phyloP scores from a whole-genome alignment of 2,888 invertebrate genomes.

The Athalia cordata region DNA sequence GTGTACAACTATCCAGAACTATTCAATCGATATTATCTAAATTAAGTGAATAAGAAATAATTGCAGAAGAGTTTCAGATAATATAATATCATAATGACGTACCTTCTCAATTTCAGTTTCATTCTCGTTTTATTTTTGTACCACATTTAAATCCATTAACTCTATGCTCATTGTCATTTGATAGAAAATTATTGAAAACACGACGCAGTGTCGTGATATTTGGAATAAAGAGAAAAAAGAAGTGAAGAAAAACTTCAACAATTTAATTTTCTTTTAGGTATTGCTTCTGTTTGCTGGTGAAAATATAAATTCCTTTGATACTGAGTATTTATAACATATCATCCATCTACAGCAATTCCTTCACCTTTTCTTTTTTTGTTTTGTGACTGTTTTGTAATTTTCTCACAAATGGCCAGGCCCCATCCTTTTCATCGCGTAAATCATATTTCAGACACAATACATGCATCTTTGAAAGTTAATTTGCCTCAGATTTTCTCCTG shows the following conservation, averaged over 20 bases:
- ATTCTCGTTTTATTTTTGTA: conserved; percentile 23
- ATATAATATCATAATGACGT: neutral
- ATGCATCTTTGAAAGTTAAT: conserved; percentile 18
- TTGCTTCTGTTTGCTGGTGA: conserved; percentile 63
- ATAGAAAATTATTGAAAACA: conserved; percentile 25
- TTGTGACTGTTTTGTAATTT: conserved; percentile 9
- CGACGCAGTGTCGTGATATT: conserved; percentile 25
- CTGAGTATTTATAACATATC: conserved; percentile 41
- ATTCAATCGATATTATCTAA: neutral
- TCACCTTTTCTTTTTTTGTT: conserved; percentile 7
- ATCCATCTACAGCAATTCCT: conserved; percentile 26
- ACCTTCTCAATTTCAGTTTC: conserved; percentile 19
- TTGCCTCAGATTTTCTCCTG: neutral
- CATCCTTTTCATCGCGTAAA: conserved; percentile 25
- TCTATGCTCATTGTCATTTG: conserved; percentile 40
- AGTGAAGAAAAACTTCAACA: conserved; percentile 1
- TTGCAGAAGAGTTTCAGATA: conserved; percentile 7
- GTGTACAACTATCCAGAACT: no score
- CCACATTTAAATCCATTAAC: conserved; percentile 33
- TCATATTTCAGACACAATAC: neutral
- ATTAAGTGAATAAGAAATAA: neutral
- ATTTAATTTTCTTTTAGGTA: conserved; percentile 56
- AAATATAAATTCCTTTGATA: conserved; percentile 27
- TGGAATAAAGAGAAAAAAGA: conserved; percentile 3
- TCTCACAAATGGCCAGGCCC: conserved; percentile 30